Percentiles rank a stretch among this genome's conserved stretches.
Evolutionary conservation across 2,113 vertebrate genomes (phyloP).

Genomic region (Greenwoodochromis staneri): DNA sequence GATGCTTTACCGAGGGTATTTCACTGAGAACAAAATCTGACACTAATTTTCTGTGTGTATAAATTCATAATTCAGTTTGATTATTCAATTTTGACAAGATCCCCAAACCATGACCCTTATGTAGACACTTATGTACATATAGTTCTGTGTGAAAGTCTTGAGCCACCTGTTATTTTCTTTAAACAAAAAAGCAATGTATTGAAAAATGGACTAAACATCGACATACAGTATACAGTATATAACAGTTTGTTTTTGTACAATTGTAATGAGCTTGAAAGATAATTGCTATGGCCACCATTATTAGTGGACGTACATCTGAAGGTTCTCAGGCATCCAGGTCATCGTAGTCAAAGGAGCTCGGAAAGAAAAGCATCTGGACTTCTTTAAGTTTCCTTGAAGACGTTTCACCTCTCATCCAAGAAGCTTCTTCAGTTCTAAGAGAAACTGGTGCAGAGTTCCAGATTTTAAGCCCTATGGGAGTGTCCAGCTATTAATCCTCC

Average conservation of each 20-base stretch:
- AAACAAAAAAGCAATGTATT: neutral
- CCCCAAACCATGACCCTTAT: neutral
- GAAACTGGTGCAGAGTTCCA: neutral
- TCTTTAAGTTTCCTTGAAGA: neutral
- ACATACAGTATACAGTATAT: neutral
- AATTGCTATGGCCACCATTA: neutral
- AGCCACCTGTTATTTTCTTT: neutral
- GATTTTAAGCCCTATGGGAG: neutral
- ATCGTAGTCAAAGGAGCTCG: neutral
- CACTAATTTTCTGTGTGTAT: neutral
- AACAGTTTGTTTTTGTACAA: neutral
- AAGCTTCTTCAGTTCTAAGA: neutral
- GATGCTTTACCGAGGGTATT: rapidly evolving
- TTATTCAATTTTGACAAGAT: neutral
- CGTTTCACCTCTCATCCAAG: rapidly evolving
- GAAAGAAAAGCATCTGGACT: neutral
- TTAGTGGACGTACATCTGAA: neutral
- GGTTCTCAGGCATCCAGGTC: neutral
- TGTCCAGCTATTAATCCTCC: neutral
- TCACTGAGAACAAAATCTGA: neutral
- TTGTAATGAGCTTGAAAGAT: neutral
- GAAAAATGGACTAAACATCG: neutral
- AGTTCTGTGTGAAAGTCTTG: neutral
- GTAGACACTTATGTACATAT: neutral
- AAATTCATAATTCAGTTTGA: neutral